These are phyloP conservation scores for Seira musarum DNA, from an alignment of 2,888 invertebrate species.

Conservation along the genomic window DNA sequence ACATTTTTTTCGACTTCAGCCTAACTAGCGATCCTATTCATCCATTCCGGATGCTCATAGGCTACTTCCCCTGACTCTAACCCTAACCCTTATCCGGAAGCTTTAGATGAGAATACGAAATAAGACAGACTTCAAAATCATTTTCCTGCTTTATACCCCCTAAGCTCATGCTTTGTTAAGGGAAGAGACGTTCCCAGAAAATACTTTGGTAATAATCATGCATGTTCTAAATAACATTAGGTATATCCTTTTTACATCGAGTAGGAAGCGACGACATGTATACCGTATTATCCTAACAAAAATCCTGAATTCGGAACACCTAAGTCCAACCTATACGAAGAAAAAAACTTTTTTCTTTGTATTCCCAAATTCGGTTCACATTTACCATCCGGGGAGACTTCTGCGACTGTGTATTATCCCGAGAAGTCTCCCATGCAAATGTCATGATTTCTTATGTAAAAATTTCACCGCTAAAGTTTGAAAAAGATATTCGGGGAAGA, in stretches of 20 bases:
- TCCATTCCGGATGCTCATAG: no score
- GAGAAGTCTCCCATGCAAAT: slow-evolving; percentile 6
- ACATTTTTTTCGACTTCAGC: no score
- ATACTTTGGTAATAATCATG: neutral
- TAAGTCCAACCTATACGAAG: neutral
- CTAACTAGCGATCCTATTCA: no score
- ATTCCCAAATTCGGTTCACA: slow-evolving; percentile 1
- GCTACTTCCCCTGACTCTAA: no score
- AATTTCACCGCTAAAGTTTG: slow-evolving; percentile 5
- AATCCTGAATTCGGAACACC: no score
- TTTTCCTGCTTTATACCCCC: no score
- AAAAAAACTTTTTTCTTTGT: neutral
- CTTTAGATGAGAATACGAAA: no score
- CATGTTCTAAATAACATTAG: neutral
- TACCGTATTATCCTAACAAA: no score
- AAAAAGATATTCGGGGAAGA: neutral
- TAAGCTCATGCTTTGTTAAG: no score
- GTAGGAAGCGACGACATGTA: neutral
- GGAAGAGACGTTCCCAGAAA: no score
- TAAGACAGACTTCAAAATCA: no score
- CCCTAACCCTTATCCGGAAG: no score
- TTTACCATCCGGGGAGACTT: neutral
- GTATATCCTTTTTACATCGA: neutral
- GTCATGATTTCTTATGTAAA: slow-evolving; percentile 1
- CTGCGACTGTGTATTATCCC: neutral